Evolutionary conservation across 2,888 invertebrate species (phyloP).

Genomic region (Melinaea marsaeus): DNA sequence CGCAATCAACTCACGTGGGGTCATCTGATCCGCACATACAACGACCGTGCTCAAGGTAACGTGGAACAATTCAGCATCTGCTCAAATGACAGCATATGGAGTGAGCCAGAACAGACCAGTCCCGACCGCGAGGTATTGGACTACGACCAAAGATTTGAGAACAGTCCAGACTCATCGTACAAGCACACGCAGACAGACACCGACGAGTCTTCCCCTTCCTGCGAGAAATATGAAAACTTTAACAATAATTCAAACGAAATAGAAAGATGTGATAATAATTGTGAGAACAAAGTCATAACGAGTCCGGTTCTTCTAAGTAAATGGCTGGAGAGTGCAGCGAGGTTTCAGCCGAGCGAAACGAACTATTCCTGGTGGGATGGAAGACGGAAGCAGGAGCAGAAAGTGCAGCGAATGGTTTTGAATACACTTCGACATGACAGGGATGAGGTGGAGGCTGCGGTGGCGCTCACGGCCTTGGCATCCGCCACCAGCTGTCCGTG

Average conservation of each 20-base stretch:
- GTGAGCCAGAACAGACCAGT: conserved; percentile 75
- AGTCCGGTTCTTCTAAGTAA: conserved; percentile 82
- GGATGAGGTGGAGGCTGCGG: conserved; percentile 87
- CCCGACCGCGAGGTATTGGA: conserved; percentile 48
- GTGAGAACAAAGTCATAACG: conserved; percentile 54
- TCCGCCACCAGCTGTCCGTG: conserved; percentile 57
- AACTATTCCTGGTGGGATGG: conserved; percentile 83
- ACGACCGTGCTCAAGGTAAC: conserved; percentile 85
- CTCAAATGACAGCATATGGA: conserved; percentile 88
- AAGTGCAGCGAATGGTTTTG: conserved; percentile 45
- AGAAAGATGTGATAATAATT: conserved; percentile 39
- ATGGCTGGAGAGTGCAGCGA: conserved; percentile 86
- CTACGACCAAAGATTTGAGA: conserved; percentile 46
- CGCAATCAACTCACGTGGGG: conserved; percentile 85
- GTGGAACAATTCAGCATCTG: conserved; percentile 89
- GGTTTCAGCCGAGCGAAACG: conserved; percentile 84
- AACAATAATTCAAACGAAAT: conserved; percentile 61
- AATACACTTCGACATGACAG: conserved; percentile 75
- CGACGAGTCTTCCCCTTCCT: conserved; percentile 49
- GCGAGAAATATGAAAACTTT: conserved; percentile 51
- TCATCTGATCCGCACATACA: conserved; percentile 84
- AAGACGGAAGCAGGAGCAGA: conserved; percentile 51
- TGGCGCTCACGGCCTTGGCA: conserved; percentile 83
- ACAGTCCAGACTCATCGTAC: conserved; percentile 54
- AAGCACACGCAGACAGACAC: conserved; percentile 44